A percentile compares a stretch with the other conserved stretches of the same genome.
Conservation (phyloP, 2,113 vertebrate genomes). For the Engystomops pustulosus region DNA sequence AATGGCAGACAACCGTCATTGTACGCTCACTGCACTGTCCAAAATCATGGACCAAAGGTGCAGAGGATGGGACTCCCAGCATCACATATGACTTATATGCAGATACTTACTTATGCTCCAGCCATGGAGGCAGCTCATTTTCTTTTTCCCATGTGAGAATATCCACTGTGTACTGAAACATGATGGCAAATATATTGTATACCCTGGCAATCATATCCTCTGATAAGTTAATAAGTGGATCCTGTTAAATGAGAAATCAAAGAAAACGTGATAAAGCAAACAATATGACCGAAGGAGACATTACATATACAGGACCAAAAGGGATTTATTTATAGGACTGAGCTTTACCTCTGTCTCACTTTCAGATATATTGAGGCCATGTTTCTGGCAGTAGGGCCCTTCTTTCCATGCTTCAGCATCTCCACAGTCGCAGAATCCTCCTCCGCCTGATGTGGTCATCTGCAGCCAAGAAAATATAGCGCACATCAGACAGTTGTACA, state of each 20-base stretch:
- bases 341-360: constrained; percentile 77
- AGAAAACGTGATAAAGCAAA: background rate
- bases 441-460: constrained; percentile 97
- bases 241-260: constrained; percentile 70
- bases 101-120: constrained; percentile 89
- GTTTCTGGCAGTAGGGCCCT: constrained; percentile 92
- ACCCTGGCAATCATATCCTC: constrained; percentile 86
- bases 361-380: constrained; percentile 80
- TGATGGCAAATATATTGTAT: constrained; percentile 88
- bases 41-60: too few relatives aligned
- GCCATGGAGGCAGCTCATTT: constrained; percentile 82
- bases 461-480: constrained; percentile 60
- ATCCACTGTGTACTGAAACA: constrained; percentile 93
- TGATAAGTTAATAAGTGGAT: constrained; percentile 86
- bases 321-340: too few relatives aligned
- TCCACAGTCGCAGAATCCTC: constrained; percentile 98
- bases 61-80: too few relatives aligned
- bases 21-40: too few relatives aligned
- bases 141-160: constrained; percentile 95
- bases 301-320: too few relatives aligned
- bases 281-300: too few relatives aligned
- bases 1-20: too few relatives aligned
- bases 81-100: too few relatives aligned
- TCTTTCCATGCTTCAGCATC: constrained; percentile 97
- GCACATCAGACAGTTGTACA: background rate